A percentile compares a stretch with the other conserved stretches of the same genome.
phyloP scores from a whole-genome alignment of 2,888 invertebrate species.

The Capitulum mitella region DNA sequence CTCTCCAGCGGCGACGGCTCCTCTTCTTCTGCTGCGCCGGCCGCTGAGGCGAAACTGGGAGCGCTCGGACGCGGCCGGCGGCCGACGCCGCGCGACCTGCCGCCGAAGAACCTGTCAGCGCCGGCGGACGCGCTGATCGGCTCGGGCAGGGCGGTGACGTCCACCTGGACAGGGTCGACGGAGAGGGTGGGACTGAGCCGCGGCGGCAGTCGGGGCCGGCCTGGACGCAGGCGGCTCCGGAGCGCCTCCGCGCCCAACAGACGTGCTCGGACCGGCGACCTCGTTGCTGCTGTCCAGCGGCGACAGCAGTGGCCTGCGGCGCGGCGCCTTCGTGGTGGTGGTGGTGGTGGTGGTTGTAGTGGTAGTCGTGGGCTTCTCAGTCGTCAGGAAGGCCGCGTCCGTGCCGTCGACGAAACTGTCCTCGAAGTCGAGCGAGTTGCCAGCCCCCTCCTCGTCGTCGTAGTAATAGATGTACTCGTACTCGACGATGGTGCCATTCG shows the following conservation, averaged over 20 bases:
- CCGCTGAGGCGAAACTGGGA: neutral
- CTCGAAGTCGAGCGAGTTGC: slow-evolving; percentile 16
- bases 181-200: neutral
- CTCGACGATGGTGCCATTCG: slow-evolving; percentile 14
- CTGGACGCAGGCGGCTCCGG: neutral
- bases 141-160: neutral
- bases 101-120: neutral
- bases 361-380: neutral
- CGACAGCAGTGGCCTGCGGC: neutral
- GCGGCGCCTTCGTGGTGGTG: neutral
- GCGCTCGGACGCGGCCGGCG: neutral
- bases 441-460: slow-evolving; percentile 1
- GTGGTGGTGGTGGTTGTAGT: neutral
- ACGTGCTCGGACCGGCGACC: neutral
- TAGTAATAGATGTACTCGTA: slow-evolving; percentile 24
- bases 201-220: neutral
- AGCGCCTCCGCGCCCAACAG: neutral
- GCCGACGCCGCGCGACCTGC: neutral
- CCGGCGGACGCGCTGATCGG: neutral
- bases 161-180: neutral
- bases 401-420: neutral
- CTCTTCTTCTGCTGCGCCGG: too few relatives aligned
- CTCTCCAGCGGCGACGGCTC: neutral
- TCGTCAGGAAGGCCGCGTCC: too few relatives aligned
- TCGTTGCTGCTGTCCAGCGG: neutral